phyloP scores from a whole-genome alignment of 2,888 invertebrate species.

The Spicauda simplicius region DNA sequence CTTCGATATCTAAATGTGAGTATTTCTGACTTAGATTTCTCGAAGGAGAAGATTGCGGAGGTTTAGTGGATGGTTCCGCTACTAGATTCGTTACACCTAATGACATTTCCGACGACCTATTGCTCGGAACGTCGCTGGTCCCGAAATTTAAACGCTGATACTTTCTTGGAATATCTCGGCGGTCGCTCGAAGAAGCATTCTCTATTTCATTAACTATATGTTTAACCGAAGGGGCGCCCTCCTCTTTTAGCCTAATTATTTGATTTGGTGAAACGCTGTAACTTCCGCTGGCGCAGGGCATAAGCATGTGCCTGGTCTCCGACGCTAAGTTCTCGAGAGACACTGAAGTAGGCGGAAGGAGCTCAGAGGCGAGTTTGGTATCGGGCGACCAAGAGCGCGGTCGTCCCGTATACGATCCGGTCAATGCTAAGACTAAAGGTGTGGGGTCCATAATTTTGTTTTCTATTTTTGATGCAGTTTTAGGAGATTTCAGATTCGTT shows the following conservation, averaged over 20 bases:
- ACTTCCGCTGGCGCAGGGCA: constrained; percentile 94
- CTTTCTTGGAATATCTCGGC: constrained; percentile 58
- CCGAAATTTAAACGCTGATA: constrained; percentile 62
- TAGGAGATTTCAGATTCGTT: constrained; percentile 92
- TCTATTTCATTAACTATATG: constrained; percentile 91
- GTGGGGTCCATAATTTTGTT: constrained; percentile 86
- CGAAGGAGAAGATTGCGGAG: constrained; percentile 58
- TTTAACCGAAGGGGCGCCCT: constrained; percentile 86
- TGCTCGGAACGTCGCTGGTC: constrained; percentile 51
- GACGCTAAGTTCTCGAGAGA: constrained; percentile 88
- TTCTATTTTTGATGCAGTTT: constrained; percentile 81
- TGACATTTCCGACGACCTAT: constrained; percentile 49
- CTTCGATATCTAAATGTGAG: constrained; percentile 59
- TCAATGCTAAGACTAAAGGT: constrained; percentile 85
- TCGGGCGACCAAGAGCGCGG: constrained; percentile 92
- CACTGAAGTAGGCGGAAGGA: constrained; percentile 86
- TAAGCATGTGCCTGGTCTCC: constrained; percentile 90
- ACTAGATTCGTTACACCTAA: constrained; percentile 41
- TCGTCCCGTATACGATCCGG: constrained; percentile 74
- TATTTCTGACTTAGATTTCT: constrained; percentile 61
- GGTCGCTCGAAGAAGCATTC: constrained; percentile 69
- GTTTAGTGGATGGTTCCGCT: constrained; percentile 47
- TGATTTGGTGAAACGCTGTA: constrained; percentile 97
- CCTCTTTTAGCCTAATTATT: constrained; percentile 90
- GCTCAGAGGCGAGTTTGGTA: constrained; percentile 85